These are phyloP conservation scores for Acrocephalus scirpaceus DNA, from an alignment of 2,797 vertebrate genomes.

Conservation along the genomic window DNA sequence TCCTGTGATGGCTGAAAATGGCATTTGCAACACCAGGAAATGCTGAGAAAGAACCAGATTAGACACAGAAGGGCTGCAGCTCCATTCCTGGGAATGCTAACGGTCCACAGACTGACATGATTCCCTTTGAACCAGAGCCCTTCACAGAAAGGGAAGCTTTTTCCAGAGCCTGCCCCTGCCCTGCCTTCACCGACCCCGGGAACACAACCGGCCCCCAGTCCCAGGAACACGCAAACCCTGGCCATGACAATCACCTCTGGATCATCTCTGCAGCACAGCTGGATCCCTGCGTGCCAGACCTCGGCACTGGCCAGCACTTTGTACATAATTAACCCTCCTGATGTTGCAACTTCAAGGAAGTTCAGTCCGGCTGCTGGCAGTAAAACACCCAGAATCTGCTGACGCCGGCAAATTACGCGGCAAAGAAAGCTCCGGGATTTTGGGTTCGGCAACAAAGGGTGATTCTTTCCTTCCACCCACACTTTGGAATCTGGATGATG, in stretches of 20 bases:
- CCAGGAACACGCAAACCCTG: background rate
- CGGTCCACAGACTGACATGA: fast-evolving
- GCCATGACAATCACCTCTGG: slow-evolving; percentile 43
- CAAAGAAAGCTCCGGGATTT: slow-evolving; percentile 12
- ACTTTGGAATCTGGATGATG: background rate
- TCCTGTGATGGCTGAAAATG: background rate
- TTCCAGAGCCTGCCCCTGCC: background rate
- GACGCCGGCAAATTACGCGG: background rate
- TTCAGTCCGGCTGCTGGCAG: slow-evolving; percentile 31
- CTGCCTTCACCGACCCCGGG: background rate
- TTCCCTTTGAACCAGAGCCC: background rate
- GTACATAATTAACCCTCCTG: slow-evolving; percentile 56
- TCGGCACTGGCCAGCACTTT: slow-evolving; percentile 28
- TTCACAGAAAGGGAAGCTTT: background rate
- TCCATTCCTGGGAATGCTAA: background rate
- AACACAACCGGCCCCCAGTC: background rate
- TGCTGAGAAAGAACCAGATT: background rate
- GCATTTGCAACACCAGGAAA: background rate
- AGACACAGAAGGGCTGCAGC: background rate
- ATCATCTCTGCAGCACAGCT: slow-evolving; percentile 56
- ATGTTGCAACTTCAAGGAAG: slow-evolving; percentile 64
- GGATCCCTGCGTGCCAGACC: slow-evolving; percentile 47
- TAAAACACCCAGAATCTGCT: slow-evolving; percentile 23
- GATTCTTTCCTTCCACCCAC: slow-evolving; percentile 47
- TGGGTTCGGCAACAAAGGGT: slow-evolving; percentile 19